Evolutionary conservation across 1,140 invertebrate species (phyloP), one percentile per base, ranked within the genome.

Genomic region (Pteromalus puparum): DNA sequence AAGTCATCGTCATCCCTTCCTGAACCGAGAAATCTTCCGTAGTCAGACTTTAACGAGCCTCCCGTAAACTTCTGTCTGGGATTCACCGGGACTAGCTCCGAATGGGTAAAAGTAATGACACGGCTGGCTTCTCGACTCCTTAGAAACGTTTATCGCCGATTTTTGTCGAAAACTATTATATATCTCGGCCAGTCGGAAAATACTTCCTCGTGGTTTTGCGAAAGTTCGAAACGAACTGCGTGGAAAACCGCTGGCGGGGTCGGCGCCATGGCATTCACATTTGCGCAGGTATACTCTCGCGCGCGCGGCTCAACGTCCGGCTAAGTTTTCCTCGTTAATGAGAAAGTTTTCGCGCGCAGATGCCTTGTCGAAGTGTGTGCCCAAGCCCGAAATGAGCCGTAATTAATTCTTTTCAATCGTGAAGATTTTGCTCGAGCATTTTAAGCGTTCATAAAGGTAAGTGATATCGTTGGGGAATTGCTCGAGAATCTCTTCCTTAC

Each of bases 291-390:
- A 70, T 6, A 70, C 26, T 28, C 68, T 70, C 9, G 26, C 10
- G 26, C 9, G 26, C 10, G 26, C 26, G 2, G 12, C 68, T 13
- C 18, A 26, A 70, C 12, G 26, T 13, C 4, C 68, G 68, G 26
- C 3, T 15, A 74, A 74, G 72, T 74, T 74, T 74, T 38, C 72
- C 34, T 74, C 72, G 34, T 74, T 74, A 74, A 74, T 38, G 72
- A 74, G 34, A 74, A 74, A 74, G 34, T 74, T 74, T 74, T 38
- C 28, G 18, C 18, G 68, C 12, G 68, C 68, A 70, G 68, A 70
- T 30, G 28, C 26, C 68, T 70, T 70, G 15, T n/a, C 53, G 53
- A 61, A 61, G 6, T 7, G 21, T n/a, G 53, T 18, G 46, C 46
- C 46, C 46, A 18, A 48, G 46, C 10, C 46, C 24, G 18, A 70